Evolutionary conservation across 2,797 vertebrate species (phyloP), one percentile per base, ranked within the genome.

Genomic region (Onychomys leucogaster): DNA sequence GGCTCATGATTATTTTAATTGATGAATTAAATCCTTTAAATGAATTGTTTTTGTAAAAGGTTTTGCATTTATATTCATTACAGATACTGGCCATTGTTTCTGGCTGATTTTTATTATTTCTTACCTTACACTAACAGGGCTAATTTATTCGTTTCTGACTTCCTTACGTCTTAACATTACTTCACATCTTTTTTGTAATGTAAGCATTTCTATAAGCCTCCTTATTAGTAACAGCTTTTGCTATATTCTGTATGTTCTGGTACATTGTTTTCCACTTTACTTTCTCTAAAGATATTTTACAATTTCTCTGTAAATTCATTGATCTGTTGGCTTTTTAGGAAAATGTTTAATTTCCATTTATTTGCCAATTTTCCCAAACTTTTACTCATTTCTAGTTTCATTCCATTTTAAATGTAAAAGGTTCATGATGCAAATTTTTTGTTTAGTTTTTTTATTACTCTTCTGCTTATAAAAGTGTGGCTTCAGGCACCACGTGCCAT

Each of bases 351-450:
- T 81, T 69, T 80, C 34, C 14, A 67, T 23, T 12, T 16, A 63
- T 55, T 78, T 77, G 32, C 29, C 52, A 77, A 32, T 69, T 69
- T 84, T 59, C 84, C 37, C 29, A 87, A 78, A 32, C 19, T 34
- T 80, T 87, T 93, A 75, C n/a, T 78, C 81, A 92, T 61, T 94
- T 69, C 49, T 87, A 27, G 49, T 61, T 94, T 89, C 16, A 59
- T n/a, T 37, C 37, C 23, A 82, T 89, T 34, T 89, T 82, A 73
- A 23, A 32, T 89, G 37, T 41, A 94, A 94, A 73, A 89, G 41
- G 52, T 81, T 73, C 1, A 3, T 88, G 34, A 65, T 55, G 63
- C 4, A 69, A 61, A 32, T 73, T 81, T 82, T 55, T 78, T 78
- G 77, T 14, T 57, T 55, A 17, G 17, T 6, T 77, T 6, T n/a